A percentile compares a stretch with the other conserved stretches of the same genome.
phyloP scores from a whole-genome alignment of 2,888 invertebrate species.

The Eilema griseolum region DNA sequence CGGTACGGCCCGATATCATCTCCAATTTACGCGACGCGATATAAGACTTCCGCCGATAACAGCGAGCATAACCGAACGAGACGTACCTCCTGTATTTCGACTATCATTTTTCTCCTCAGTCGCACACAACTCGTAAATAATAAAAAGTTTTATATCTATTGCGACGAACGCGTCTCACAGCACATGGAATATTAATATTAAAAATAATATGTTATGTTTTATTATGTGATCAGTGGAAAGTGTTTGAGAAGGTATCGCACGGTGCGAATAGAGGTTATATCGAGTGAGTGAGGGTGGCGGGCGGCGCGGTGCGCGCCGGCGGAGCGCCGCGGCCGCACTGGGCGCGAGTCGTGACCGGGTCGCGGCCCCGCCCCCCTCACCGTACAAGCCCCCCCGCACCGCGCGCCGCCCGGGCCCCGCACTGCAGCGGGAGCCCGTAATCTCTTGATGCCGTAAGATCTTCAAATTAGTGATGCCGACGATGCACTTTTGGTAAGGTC shows the following conservation, averaged over 20 bases:
- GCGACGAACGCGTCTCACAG: conserved; percentile 34
- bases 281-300: conserved; percentile 37
- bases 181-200: conserved; percentile 45
- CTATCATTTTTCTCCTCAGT: conserved; percentile 76
- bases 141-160: conserved; percentile 26
- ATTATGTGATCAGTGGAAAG: conserved; percentile 36
- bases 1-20: conserved; percentile 37
- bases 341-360: conserved; percentile 77
- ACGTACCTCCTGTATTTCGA: conserved; percentile 84
- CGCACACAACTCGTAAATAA: conserved; percentile 44
- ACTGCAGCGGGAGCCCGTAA: conserved; percentile 76
- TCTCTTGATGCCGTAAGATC: conserved; percentile 83
- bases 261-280: conserved; percentile 53
- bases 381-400: conserved; percentile 34
- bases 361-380: conserved; percentile 63
- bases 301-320: conserved; percentile 80
- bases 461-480: conserved; percentile 76
- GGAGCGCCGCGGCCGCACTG: conserved; percentile 85
- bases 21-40: conserved; percentile 30
- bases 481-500: conserved; percentile 72
- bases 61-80: conserved; percentile 27
- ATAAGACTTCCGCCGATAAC: conserved; percentile 48
- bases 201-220: conserved; percentile 45
- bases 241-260: conserved; percentile 40
- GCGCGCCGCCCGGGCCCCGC: conserved; percentile 66